Conservation (phyloP, 2,797 vertebrate species). For the Sebastes kiyomatsui region DNA sequence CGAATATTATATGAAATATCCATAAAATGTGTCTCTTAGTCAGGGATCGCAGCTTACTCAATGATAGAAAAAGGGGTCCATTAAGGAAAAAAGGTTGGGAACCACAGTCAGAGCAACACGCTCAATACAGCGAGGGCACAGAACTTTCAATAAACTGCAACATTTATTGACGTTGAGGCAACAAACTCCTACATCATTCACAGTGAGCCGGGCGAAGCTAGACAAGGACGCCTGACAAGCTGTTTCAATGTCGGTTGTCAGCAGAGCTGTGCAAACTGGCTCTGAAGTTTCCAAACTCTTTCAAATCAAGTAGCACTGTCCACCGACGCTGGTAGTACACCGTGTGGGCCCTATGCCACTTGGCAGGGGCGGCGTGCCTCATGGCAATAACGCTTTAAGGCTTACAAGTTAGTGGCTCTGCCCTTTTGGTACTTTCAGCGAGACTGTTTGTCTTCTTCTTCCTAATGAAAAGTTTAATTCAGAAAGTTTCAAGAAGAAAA, state of each 20-base stretch:
- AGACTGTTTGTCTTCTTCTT: background rate
- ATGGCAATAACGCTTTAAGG: background rate
- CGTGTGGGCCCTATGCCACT: background rate
- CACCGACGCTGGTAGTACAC: background rate
- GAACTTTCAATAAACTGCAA: constrained; percentile 9
- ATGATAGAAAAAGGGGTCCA: too few relatives aligned
- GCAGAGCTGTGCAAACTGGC: background rate
- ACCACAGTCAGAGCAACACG: background rate
- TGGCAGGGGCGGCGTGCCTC: background rate
- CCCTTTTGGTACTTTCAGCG: background rate
- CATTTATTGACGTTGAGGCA: constrained; percentile 27
- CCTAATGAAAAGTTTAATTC: background rate
- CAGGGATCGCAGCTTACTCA: too few relatives aligned
- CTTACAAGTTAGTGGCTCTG: background rate
- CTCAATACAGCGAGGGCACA: background rate
- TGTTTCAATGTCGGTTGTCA: background rate
- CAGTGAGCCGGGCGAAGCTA: background rate
- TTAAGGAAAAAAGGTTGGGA: too few relatives aligned
- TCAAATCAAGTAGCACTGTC: background rate
- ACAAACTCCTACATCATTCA: constrained; percentile 21
- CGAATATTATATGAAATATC: too few relatives aligned
- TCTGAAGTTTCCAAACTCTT: background rate
- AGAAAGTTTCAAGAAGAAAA: background rate
- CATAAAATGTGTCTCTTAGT: too few relatives aligned
- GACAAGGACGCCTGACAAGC: background rate